Conservation (phyloP, 2,113 vertebrate genomes). For the Pogona vitticeps region DNA sequence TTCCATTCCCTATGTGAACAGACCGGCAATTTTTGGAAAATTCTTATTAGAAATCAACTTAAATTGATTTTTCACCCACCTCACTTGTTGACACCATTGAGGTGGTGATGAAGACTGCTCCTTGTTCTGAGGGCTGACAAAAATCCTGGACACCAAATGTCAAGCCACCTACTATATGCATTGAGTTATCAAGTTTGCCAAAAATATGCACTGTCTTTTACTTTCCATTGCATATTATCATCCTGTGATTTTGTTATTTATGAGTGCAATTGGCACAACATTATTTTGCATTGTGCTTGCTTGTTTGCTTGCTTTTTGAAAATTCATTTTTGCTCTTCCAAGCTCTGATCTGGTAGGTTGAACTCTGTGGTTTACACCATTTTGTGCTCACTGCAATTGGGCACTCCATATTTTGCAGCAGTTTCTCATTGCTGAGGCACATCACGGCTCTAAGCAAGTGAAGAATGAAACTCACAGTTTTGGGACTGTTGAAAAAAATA, state of each 20-base stretch:
- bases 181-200: no score
- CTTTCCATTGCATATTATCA: background rate
- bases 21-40: no score
- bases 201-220: background rate
- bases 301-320: no score
- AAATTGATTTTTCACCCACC: no score
- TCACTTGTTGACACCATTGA: no score
- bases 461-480: background rate
- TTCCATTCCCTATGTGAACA: no score
- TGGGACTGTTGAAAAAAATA: slow-evolving; percentile 1
- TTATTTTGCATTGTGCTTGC: no score
- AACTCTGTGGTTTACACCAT: background rate
- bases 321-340: background rate
- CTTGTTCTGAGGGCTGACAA: no score
- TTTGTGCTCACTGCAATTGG: background rate
- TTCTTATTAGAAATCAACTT: no score
- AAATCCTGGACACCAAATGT: no score
- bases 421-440: background rate
- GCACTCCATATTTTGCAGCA: slow-evolving; percentile 25
- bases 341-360: background rate
- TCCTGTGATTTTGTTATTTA: background rate
- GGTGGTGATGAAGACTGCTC: no score
- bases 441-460: background rate
- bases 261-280: background rate
- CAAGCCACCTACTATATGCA: no score